Base-by-base conservation (phyloP, 2,888 invertebrate genomes). In the Zygaena filipendulae region DNA sequence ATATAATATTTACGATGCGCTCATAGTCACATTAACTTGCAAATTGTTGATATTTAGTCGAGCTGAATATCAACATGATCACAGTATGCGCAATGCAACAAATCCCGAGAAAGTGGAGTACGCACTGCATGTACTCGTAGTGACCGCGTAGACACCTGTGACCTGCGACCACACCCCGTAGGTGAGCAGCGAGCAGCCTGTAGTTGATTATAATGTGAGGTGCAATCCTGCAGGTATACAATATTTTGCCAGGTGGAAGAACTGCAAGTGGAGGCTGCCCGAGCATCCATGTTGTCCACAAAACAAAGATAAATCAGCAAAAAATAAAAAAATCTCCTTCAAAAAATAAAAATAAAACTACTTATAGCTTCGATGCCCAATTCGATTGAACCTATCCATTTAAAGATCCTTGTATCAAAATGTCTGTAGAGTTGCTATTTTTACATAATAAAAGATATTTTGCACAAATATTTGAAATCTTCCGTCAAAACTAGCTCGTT, bases 191-290 rank as follows among this genome's bases (percentile, higher is more conserved):
- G n/a, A n/a, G n/a, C 63, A 59, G 64, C 64, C 68, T 60, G 75
- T 77, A 79, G 77, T 62, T 72, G 60, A 79, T 74, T 75, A 77
- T 79, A 79, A 79, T 75, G 49, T 75, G 52, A 74, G 75, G 75
- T 79, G 68, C 75, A 79, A 79, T 79, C 77, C 80, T 77, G 79
- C 84, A 85, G 85, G 84, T 90, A 89, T 83, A 86, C 88, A 81
- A 87, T 89, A 82, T 89, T 88, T 85, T 88, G 88, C 84, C 88
- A 88, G 84, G 87, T 88, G 87, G 88, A 88, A 82, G 88, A 88
- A 82, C 86, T 87, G 81, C 88, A 88, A 83, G 84, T 87, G 75
- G 88, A 88, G 82, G 87, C 84, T 72, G 84, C 87, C 71, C 82
- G 86, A 80, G 83, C 84, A 68, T 79, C 82, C 70, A 80, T 86